Evolutionary conservation across 2,888 invertebrate genomes (phyloP), one percentile per base, ranked within the genome.

Genomic region (Serripes groenlandicus): DNA sequence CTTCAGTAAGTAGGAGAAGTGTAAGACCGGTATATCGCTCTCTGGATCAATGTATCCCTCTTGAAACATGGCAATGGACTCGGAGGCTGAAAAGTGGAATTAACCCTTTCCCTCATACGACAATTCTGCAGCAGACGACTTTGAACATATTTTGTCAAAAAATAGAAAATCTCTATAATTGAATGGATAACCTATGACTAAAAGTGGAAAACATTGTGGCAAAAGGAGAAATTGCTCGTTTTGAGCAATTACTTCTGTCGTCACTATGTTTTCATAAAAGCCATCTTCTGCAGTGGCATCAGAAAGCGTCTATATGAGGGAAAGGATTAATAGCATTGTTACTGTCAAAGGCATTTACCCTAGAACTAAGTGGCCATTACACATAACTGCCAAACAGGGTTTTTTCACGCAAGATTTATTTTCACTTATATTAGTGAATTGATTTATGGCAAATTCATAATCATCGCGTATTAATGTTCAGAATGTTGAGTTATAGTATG

Each of bases 41-140:
- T 37, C 76, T 1, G 73, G 35, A 58, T 89, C 89, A 37, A 88
- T 73, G 30, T 89, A 82, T 23, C 85, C 81, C 37, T 89, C 85
- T 18, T 64, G 4, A 56, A 89, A 89, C 80, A 86, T 80, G 2
- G 79, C 72, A 30, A 77, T 72, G n/a, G 62, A 81, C 23, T 64
- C 66, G 21, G 42, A n/a, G 26, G 78, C 88, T 88, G 72, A 60
- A 56, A 26, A 26, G 1, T 56, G 26, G 18, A 7, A 42, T 42
- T 42, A 42, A 42, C 42, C 15, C 42, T 42, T 42, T 42, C 7
- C 42, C 42, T 11, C 42, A 42, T 11, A 42, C 7, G 9, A 42
- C 7, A 42, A 42, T 42, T 42, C 15, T 42, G 42, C 9, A 7
- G 15, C 15, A 15, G 42, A 11, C 42, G 9, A 42, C 7, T 11